Percentiles rank a stretch among this genome's conserved stretches.
These are phyloP conservation scores for Epinephelus fuscoguttatus DNA, from an alignment of 2,113 vertebrate species.

Conservation along the genomic window DNA sequence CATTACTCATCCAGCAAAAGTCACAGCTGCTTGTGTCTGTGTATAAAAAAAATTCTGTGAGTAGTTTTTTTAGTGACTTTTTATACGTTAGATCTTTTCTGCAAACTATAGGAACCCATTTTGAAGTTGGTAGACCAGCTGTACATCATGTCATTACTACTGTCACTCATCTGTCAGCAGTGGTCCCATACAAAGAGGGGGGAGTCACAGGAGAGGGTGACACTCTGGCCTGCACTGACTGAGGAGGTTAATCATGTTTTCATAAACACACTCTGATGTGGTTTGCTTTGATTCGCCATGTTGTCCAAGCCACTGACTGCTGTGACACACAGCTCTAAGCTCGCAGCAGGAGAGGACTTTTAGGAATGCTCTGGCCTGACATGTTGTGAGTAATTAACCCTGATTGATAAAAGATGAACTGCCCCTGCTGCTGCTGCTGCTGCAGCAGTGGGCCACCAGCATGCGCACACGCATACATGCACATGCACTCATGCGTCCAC, in stretches of 20 bases:
- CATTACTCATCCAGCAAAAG: constrained; percentile 33
- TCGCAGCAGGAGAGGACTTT: constrained; percentile 57
- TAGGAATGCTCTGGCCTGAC: constrained; percentile 82
- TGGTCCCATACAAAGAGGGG: constrained; percentile 29
- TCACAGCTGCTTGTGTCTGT: constrained; percentile 35
- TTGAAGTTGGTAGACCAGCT: constrained; percentile 36
- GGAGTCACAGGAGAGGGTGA: constrained; percentile 24
- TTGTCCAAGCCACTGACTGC: constrained; percentile 37
- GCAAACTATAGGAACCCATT: constrained; percentile 6
- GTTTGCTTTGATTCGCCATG: constrained; percentile 39
- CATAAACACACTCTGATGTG: constrained; percentile 70
- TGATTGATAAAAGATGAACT: constrained; percentile 87
- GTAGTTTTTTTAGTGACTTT: constrained; percentile 26
- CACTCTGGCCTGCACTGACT: constrained; percentile 42
- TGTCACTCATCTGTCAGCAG: constrained; percentile 71
- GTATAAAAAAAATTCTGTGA: not conserved
- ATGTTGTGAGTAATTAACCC: constrained; percentile 86
- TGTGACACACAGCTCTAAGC: constrained; percentile 38
- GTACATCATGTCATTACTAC: constrained; percentile 57
- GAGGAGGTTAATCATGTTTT: constrained; percentile 71
- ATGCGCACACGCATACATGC: constrained; percentile 25
- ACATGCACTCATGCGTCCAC: constrained; percentile 45
- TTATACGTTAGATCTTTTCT: not conserved
- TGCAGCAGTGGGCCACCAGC: constrained; percentile 19
- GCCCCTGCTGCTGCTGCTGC: constrained; percentile 54